A percentile compares a stretch with the other conserved stretches of the same genome.
Conservation (phyloP, 2,888 invertebrate species). For the Teleogryllus oceanicus region DNA sequence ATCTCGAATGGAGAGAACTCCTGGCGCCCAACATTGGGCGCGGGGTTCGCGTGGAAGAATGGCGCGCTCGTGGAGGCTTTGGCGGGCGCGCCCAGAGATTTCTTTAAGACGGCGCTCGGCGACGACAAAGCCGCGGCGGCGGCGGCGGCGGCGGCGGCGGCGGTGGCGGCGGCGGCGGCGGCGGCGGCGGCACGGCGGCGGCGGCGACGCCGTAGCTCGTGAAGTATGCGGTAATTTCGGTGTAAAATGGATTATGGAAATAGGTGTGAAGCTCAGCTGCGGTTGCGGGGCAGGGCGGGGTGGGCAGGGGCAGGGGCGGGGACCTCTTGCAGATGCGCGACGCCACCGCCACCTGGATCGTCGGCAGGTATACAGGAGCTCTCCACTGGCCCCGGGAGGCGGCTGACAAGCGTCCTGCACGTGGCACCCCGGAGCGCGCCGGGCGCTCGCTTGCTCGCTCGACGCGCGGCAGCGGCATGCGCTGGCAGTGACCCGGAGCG, state of each 20-base stretch:
- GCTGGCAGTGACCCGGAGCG: too few relatives aligned
- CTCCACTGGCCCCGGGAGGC: too few relatives aligned
- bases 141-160: background rate
- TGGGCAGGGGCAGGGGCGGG: background rate
- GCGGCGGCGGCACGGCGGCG: too few relatives aligned
- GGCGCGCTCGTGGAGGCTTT: background rate
- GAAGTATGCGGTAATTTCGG: constrained; percentile 18
- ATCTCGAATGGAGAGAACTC: too few relatives aligned
- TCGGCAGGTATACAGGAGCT: too few relatives aligned
- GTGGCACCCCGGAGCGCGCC: too few relatives aligned
- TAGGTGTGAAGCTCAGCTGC: background rate
- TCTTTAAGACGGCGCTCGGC: background rate
- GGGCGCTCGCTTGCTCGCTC: too few relatives aligned
- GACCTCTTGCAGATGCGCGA: background rate
- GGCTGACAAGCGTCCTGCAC: too few relatives aligned
- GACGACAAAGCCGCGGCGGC: background rate
- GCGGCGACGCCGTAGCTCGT: background rate
- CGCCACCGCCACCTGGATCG: constrained; percentile 11
- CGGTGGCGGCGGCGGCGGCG: too few relatives aligned
- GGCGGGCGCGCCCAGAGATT: background rate
- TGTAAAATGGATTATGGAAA: constrained; percentile 3
- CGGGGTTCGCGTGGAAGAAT: background rate
- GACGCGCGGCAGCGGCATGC: too few relatives aligned
- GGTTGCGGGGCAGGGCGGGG: background rate
- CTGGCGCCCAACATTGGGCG: too few relatives aligned